Percentiles rank a stretch among this genome's conserved stretches.
Conservation (phyloP, 2,888 invertebrate species). For the Pammene fasciana region DNA sequence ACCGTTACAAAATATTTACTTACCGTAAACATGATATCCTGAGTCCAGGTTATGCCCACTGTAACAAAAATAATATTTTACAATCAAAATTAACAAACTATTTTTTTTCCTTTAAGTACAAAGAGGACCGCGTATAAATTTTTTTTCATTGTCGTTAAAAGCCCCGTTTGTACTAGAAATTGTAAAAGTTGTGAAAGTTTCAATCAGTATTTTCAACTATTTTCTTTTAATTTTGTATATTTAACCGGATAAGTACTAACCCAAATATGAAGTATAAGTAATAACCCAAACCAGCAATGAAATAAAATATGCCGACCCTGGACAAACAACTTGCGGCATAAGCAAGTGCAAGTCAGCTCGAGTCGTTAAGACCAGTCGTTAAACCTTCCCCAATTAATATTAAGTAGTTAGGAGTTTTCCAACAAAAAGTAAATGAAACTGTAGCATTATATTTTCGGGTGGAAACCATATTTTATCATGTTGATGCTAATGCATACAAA, state of each 20-base stretch:
- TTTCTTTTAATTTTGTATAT: no score
- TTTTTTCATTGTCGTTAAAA: no score
- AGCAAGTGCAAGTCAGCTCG: conserved; percentile 3
- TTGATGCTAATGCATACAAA: conserved; percentile 20
- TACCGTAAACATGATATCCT: conserved; percentile 13
- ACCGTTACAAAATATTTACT: neutral
- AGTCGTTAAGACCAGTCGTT: neutral
- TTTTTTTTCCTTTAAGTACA: no score
- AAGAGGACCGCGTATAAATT: no score
- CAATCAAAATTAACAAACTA: neutral
- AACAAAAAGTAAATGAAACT: neutral
- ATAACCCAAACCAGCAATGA: neutral
- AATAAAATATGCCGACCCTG: neutral
- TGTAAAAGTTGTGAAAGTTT: no score
- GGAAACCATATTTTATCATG: conserved; percentile 17
- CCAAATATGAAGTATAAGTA: no score
- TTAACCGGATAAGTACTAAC: no score
- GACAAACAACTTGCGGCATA: neutral
- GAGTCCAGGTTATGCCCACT: conserved; percentile 16
- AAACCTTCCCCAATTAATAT: conserved; percentile 1
- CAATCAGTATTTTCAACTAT: no score
- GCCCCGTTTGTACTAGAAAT: no score
- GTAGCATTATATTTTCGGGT: neutral
- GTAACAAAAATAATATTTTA: conserved; percentile 13
- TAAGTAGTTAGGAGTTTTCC: neutral